phyloP scores from a whole-genome alignment of 2,113 vertebrate genomes.

The Eubucco bourcierii region DNA sequence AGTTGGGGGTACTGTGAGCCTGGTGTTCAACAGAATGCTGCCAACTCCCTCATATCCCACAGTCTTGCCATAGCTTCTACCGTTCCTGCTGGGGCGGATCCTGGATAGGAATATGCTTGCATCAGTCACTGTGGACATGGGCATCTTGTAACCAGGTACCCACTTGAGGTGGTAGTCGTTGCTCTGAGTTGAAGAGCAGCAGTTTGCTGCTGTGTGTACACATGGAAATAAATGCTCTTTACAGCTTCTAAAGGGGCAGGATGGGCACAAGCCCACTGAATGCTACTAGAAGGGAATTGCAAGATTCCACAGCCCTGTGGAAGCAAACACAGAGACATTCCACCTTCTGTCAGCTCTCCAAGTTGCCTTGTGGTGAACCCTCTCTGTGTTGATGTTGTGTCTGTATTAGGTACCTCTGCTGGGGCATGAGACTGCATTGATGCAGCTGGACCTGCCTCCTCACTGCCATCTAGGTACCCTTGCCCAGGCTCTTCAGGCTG shows the following conservation, averaged over 20 bases:
- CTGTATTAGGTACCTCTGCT: not conserved
- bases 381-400: not conserved
- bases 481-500: not conserved
- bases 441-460: not conserved
- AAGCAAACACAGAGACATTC: not conserved
- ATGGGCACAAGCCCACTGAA: not conserved
- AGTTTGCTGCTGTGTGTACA: not conserved
- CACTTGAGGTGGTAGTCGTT: not conserved
- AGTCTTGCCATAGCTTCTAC: not conserved
- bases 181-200: not conserved
- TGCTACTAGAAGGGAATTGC: not conserved
- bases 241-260: not conserved
- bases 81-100: not conserved
- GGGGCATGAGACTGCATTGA: not conserved
- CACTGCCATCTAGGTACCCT: not conserved
- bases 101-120: not conserved
- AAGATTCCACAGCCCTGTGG: not conserved
- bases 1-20: not conserved
- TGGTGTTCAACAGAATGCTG: not conserved
- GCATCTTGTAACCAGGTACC: not conserved
- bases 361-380: rapidly evolving
- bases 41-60: not conserved
- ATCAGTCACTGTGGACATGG: rapidly evolving
- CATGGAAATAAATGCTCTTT: not conserved
- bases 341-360: not conserved